Base-by-base conservation (phyloP, 2,113 vertebrate genomes). In the Neogobius melanostomus region DNA sequence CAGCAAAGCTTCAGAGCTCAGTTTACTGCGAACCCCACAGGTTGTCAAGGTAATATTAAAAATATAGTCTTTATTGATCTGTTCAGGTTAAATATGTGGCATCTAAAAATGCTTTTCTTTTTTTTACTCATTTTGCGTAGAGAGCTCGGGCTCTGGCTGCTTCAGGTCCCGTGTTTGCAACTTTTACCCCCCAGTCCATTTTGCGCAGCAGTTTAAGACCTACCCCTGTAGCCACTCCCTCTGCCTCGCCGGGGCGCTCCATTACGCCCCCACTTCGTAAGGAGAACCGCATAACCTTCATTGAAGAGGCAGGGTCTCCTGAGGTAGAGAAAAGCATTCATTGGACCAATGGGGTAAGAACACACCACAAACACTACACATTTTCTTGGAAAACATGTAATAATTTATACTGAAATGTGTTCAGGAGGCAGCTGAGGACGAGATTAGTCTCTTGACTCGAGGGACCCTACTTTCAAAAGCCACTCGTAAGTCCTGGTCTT, bases 101-200 rank as follows among this genome's bases (percentile, higher is more conserved):
- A 56, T 45, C 17, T 7, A 11, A 12, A 44, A 14, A 16, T 17
- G 5, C 12, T 21, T 46, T 21, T 17, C 7, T 17, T 44, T 9
- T 48, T 48, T 10, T 61, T 7, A 14, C 6, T 17, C 9, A 17
- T 21, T 46, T 36, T 46, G 21, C 45, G 72, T 69, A 98, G 98
- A 93, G 94, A 90, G 95, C 95, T 80, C 95, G 97, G 76, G 93
- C 93, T 53, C 80, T 98, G 91, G 84, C 94, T 66, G 93, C 94
- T 12, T 88, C 94, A 49, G 90, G 92, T 16, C 82, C 93, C 0
- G 92, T 89, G 68, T 96, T 95, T 90, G 89, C 95, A 14, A 93
- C 89, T 3, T 96, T 96, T 85, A 96, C 95, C 28, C 97, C 96
- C 68, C 95, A 94, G 53, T 98, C 97, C 77, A 96, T 98, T 90